Conservation (phyloP, 2,113 vertebrate genomes). For the Cottus gobio region DNA sequence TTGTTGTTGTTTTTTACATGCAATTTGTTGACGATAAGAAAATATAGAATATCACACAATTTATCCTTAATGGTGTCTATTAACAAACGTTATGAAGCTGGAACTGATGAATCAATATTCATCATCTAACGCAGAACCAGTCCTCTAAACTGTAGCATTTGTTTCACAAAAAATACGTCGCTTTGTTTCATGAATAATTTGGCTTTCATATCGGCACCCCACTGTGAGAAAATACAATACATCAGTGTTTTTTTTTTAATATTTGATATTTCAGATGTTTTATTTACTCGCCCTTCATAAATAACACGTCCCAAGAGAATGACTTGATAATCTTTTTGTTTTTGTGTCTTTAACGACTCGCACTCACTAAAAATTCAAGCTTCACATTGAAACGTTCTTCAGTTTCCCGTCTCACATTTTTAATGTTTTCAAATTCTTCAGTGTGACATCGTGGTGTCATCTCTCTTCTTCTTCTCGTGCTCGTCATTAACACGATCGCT, state of each 20-base stretch:
- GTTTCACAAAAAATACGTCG: conserved; percentile 10
- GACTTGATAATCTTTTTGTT: conserved; percentile 30
- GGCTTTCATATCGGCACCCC: background rate
- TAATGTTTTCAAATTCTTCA: conserved; percentile 33
- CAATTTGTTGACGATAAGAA: background rate
- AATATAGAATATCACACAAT: background rate
- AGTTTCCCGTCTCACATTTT: conserved; percentile 10
- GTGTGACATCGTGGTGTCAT: background rate
- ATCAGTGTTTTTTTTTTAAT: conserved; percentile 18
- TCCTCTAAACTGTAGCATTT: background rate
- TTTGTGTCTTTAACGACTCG: background rate
- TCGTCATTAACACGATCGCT: conserved; percentile 30
- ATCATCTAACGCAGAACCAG: background rate
- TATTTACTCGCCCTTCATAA: conserved; percentile 34
- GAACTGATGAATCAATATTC: background rate
- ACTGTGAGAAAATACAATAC: conserved; percentile 32
- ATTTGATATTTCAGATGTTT: conserved; percentile 35
- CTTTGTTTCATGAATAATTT: background rate
- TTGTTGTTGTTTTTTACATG: background rate
- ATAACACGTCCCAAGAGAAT: conserved; percentile 16
- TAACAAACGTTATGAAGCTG: background rate
- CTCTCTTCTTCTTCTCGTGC: conserved; percentile 12
- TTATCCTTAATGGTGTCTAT: background rate
- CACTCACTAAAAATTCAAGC: background rate
- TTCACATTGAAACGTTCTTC: conserved; percentile 25